phyloP scores from a whole-genome alignment of 2,888 invertebrate genomes.

The Rhagonycha fulva region DNA sequence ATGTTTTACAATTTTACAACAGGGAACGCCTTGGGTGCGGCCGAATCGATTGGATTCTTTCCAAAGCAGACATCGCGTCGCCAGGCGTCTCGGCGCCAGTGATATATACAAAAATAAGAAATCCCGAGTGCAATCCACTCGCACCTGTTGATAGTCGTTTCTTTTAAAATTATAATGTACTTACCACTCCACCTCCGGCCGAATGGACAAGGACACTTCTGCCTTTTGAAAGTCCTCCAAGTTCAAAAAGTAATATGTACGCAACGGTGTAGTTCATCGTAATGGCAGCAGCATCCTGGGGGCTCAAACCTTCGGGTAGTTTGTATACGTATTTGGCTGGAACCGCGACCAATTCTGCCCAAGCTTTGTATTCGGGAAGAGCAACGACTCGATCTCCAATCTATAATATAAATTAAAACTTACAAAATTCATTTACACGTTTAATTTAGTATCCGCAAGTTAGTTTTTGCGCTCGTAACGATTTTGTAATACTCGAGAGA shows the following conservation, averaged over 20 bases:
- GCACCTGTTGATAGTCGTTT: slow-evolving; percentile 35
- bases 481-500: neutral
- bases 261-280: slow-evolving; percentile 88
- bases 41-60: slow-evolving; percentile 39
- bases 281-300: slow-evolving; percentile 80
- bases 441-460: neutral
- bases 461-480: neutral
- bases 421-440: neutral
- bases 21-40: slow-evolving; percentile 31
- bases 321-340: slow-evolving; percentile 81
- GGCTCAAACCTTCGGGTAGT: slow-evolving; percentile 74
- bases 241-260: slow-evolving; percentile 82
- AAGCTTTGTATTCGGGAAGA: slow-evolving; percentile 81
- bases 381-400: slow-evolving; percentile 83
- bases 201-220: slow-evolving; percentile 84
- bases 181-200: slow-evolving; percentile 87
- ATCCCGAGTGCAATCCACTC: slow-evolving; percentile 33
- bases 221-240: slow-evolving; percentile 76
- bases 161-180: slow-evolving; percentile 48
- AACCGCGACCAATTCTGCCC: slow-evolving; percentile 84
- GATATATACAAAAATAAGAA: slow-evolving; percentile 29
- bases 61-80: slow-evolving; percentile 39
- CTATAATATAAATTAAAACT: slow-evolving; percentile 53
- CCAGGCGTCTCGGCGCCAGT: slow-evolving; percentile 35
- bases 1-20: slow-evolving; percentile 14